Conservation (phyloP, 2,888 invertebrate species). For the Hydropsyche betteni region DNA sequence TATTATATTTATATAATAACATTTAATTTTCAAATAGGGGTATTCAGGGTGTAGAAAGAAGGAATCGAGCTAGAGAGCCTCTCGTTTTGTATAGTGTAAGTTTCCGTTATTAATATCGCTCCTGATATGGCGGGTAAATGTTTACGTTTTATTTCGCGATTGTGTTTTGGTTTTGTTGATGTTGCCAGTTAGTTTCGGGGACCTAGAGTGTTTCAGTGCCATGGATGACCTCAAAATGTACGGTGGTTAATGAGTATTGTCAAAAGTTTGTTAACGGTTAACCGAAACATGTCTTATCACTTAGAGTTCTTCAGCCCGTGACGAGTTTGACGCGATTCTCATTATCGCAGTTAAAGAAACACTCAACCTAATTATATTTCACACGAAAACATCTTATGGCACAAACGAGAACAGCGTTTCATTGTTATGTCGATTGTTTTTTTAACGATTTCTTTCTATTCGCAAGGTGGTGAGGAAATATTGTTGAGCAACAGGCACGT, state of each 20-base stretch:
- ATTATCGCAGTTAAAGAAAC: conserved; percentile 35
- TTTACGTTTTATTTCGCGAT: background rate
- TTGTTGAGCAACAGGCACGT: conserved; percentile 79
- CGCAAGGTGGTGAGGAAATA: conserved; percentile 72
- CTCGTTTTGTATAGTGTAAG: too few relatives aligned
- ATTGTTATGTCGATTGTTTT: too few relatives aligned
- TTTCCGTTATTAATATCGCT: too few relatives aligned
- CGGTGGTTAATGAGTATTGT: conserved; percentile 43
- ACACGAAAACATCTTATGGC: too few relatives aligned
- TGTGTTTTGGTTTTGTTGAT: conserved; percentile 11
- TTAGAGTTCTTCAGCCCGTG: conserved; percentile 40
- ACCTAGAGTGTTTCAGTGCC: background rate
- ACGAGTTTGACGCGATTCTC: conserved; percentile 40
- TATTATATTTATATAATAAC: too few relatives aligned
- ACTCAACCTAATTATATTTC: conserved; percentile 11
- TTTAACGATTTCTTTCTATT: too few relatives aligned
- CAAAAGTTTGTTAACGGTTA: conserved; percentile 44
- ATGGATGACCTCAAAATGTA: conserved; percentile 32
- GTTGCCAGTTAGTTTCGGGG: conserved; percentile 13
- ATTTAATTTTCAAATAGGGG: too few relatives aligned
- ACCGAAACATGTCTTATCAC: conserved; percentile 46
- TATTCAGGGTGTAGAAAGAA: too few relatives aligned
- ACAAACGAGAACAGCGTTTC: too few relatives aligned
- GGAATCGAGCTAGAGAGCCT: too few relatives aligned
- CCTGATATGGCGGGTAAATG: too few relatives aligned